These are phyloP conservation scores for Spheniscus mendiculus DNA, from an alignment of 2,113 vertebrate species.

Conservation along the genomic window DNA sequence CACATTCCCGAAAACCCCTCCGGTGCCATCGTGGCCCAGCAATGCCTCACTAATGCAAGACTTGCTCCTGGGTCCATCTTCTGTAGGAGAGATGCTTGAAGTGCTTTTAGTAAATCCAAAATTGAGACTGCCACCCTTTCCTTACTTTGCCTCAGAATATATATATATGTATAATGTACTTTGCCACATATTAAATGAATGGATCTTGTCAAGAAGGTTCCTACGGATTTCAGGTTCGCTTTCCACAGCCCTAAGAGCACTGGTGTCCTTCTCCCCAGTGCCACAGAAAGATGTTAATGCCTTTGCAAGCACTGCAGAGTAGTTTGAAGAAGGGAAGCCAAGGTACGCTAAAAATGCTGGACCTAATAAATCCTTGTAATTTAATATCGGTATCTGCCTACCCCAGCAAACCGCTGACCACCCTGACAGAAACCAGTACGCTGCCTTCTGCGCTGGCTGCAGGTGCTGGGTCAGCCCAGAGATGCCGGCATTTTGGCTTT, in stretches of 20 bases:
- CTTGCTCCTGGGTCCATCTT: neutral
- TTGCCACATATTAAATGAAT: neutral
- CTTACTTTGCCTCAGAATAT: neutral
- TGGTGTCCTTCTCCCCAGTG: neutral
- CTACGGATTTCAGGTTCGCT: neutral
- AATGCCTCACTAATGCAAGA: neutral
- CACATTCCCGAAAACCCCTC: neutral
- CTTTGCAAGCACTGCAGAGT: neutral
- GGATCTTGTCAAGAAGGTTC: neutral
- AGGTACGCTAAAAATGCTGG: neutral
- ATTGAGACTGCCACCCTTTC: neutral
- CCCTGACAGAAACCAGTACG: neutral
- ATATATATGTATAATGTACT: neutral
- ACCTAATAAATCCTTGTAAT: neutral
- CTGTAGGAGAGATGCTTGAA: neutral
- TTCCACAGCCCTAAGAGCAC: neutral
- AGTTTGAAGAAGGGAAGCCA: neutral
- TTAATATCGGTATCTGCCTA: neutral
- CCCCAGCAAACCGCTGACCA: neutral
- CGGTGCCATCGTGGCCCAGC: neutral
- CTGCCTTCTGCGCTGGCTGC: neutral
- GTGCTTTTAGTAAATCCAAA: neutral
- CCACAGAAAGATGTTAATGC: neutral
- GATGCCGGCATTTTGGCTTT: rapidly evolving
- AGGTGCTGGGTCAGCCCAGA: neutral